Base-by-base conservation (phyloP, 2,888 invertebrate genomes). In the Zygogramma bicolorata region DNA sequence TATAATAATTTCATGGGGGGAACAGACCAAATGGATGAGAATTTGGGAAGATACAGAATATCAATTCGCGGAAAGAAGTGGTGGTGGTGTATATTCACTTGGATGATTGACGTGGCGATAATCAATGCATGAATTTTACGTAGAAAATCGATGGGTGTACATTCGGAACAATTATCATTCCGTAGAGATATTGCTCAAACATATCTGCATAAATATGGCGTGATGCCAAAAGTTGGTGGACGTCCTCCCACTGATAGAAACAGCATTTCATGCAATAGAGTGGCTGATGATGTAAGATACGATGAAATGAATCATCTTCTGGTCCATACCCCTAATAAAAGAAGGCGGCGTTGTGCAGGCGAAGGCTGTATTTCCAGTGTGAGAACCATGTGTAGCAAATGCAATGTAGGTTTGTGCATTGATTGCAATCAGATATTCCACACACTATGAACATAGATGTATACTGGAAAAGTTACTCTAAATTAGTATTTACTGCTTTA, bases 71-170 rank as follows among this genome's bases (percentile, higher is more conserved):
- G 59, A 59, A 59, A 59, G 5, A 27, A 59, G 29, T 31, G 59
- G 29, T 59, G 59, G 29, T n/a, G 10, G 25, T 5, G 5, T 59
- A 20, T 59, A 27, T 59, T 59, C 1, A 59, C 59, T 22, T n/a
- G 22, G 1, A 59, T 31, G 59, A 5, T 59, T n/a, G 22, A 59
- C n/a, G 22, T 59, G 59, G n/a, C 59, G 29, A 59, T 59, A 22
- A 22, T 31, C 2, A 27, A 59, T 31, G 59, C 59, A 65, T 66
- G 40, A 60, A 42, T 34, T 34, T 8, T 34, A 34, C 34, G 34
- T 10, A 34, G 7, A 8, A 34, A 34, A 34, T 34, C 0, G 34
- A 10, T 34, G 10, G 8, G 34, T 10, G 34, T 34, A 34, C 34
- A 34, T 34, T 34, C 10, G 13, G 8, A 34, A 34, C 34, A 34